Percentiles rank a stretch among this genome's conserved stretches.
These are phyloP conservation scores for Sphaerodactylus townsendi DNA, from an alignment of 2,113 vertebrate species.

Conservation along the genomic window DNA sequence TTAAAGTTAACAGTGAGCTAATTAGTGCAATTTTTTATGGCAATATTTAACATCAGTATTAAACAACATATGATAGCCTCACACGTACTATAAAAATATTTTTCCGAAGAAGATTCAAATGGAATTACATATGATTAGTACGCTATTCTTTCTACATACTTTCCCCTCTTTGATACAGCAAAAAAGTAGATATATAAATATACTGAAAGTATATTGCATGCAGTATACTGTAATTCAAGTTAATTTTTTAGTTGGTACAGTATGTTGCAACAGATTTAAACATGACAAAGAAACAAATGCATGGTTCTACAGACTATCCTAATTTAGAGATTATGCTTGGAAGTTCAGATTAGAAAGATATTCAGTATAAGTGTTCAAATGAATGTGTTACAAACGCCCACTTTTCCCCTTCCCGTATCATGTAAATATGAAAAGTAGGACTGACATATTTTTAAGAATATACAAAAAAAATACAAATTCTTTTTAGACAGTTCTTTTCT, in stretches of 20 bases:
- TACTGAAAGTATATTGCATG: constrained; percentile 60
- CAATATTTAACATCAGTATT: constrained; percentile 32
- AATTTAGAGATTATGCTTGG: constrained; percentile 59
- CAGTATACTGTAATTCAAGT: constrained; percentile 37
- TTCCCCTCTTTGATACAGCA: constrained; percentile 49
- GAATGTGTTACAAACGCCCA: constrained; percentile 64
- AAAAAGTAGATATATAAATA: constrained; percentile 65
- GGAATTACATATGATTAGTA: constrained; percentile 35
- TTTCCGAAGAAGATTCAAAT: constrained; percentile 34
- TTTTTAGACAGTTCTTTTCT: constrained; percentile 73
- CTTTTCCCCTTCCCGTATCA: constrained; percentile 50
- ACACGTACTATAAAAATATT: constrained; percentile 44
- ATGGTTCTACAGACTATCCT: constrained; percentile 52
- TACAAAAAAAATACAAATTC: constrained; percentile 75
- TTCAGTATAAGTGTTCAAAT: constrained; percentile 50
- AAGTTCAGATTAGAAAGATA: constrained; percentile 67
- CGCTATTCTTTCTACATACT: constrained; percentile 35
- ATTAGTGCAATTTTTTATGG: constrained; percentile 36
- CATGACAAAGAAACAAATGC: constrained; percentile 52
- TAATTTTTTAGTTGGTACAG: constrained; percentile 30
- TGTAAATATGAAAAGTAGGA: constrained; percentile 72
- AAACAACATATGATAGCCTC: constrained; percentile 30
- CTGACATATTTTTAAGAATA: constrained; percentile 68
- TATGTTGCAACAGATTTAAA: constrained; percentile 47
- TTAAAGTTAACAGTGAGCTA: background rate